Evolutionary conservation across 1,140 invertebrate genomes (phyloP).

Genomic region (Tyrophagus putrescentiae): DNA sequence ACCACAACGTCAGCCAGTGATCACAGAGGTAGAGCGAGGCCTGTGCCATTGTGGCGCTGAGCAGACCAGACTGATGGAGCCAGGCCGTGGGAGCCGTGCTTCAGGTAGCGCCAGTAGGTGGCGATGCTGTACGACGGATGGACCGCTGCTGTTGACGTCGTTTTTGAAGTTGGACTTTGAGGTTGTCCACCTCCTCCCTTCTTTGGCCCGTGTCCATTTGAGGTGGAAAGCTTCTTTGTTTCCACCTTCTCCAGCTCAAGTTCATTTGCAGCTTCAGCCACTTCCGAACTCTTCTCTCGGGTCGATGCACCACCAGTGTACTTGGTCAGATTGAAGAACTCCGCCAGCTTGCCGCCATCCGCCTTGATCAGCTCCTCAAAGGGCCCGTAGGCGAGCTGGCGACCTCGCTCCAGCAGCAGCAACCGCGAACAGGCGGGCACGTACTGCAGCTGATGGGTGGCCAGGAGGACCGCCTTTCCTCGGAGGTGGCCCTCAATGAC

Average conservation of each 20-base stretch:
- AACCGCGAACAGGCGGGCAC: slow-evolving; percentile 56
- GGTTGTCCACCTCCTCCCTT: too few relatives aligned
- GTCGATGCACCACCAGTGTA: too few relatives aligned
- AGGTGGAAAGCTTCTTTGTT: too few relatives aligned
- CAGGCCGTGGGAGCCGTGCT: slow-evolving; percentile 22
- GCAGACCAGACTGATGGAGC: slow-evolving; percentile 21
- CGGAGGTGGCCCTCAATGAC: slow-evolving; percentile 38
- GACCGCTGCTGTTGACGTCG: not conserved
- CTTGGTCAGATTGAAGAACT: slow-evolving; percentile 10
- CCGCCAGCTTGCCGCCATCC: not conserved
- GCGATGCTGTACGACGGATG: not conserved
- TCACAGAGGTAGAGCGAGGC: slow-evolving; percentile 27
- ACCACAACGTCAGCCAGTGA: slow-evolving; percentile 28
- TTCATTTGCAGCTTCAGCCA: too few relatives aligned
- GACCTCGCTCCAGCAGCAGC: slow-evolving; percentile 50
- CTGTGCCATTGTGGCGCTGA: slow-evolving; percentile 25
- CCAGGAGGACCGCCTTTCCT: slow-evolving; percentile 50
- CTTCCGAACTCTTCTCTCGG: too few relatives aligned
- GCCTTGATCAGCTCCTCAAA: slow-evolving; percentile 8
- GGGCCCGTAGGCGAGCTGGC: not conserved
- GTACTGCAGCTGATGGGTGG: slow-evolving; percentile 45
- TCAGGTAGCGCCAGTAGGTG: slow-evolving; percentile 26
- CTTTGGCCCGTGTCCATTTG: too few relatives aligned
- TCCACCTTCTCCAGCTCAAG: too few relatives aligned
- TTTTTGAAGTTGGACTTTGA: too few relatives aligned